phyloP scores from a whole-genome alignment of 2,888 invertebrate species.

The Papilio protenor region DNA sequence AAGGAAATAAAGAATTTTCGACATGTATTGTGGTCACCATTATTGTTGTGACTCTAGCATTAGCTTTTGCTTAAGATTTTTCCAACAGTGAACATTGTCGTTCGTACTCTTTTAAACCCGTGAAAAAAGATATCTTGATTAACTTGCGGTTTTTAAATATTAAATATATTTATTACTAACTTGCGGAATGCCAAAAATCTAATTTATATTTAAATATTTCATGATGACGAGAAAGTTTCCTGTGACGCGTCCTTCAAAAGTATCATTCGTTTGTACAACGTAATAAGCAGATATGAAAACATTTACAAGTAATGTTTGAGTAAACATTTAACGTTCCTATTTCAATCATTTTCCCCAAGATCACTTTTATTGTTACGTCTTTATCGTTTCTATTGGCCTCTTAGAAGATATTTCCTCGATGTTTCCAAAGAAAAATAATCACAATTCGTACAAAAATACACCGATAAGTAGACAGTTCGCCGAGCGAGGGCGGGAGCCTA shows the following conservation, averaged over 20 bases:
- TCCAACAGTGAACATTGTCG: neutral
- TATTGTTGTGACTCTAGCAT: neutral
- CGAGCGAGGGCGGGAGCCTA: constrained; percentile 24
- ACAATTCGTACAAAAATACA: constrained; percentile 44
- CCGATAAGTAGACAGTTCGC: constrained; percentile 28
- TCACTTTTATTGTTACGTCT: constrained; percentile 49
- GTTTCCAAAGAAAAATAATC: constrained; percentile 48
- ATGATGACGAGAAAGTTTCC: neutral
- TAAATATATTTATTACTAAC: neutral
- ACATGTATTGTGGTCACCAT: neutral
- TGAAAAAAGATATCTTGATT: neutral
- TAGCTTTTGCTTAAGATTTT: neutral
- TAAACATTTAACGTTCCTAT: constrained; percentile 46
- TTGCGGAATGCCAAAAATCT: neutral
- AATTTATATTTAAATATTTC: neutral
- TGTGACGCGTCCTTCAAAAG: neutral
- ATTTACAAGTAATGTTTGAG: constrained; percentile 44
- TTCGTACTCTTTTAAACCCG: neutral
- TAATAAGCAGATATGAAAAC: constrained; percentile 41
- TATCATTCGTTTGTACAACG: constrained; percentile 17
- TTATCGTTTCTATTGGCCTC: constrained; percentile 49
- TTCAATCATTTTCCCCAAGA: constrained; percentile 47
- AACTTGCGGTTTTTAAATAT: neutral
- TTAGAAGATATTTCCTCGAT: constrained; percentile 47
- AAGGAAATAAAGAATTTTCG: constrained; percentile 6